phyloP scores from a whole-genome alignment of 2,888 invertebrate genomes.

The Macaria notata region DNA sequence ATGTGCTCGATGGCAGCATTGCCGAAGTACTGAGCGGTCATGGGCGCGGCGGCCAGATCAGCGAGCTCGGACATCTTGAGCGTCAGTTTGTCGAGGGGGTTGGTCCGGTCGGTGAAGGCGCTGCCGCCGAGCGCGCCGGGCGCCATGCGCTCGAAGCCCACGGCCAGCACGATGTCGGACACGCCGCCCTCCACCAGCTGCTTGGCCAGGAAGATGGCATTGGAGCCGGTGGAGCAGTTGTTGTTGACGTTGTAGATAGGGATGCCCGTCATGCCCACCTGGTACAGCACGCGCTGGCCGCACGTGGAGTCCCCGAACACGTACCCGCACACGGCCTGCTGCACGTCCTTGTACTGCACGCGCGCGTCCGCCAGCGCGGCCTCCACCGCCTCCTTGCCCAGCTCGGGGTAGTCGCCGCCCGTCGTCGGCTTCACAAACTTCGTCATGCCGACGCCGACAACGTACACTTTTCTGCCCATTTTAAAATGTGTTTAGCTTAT shows the following conservation, averaged over 20 bases:
- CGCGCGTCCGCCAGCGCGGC: slow-evolving; percentile 94
- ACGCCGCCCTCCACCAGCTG: slow-evolving; percentile 95
- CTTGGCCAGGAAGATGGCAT: slow-evolving; percentile 94
- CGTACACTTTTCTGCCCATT: slow-evolving; percentile 87
- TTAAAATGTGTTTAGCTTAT: slow-evolving; percentile 10
- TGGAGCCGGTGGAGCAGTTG: slow-evolving; percentile 98
- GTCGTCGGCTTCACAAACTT: slow-evolving; percentile 98
- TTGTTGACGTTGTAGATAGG: slow-evolving; percentile 99
- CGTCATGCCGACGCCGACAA: slow-evolving; percentile 98
- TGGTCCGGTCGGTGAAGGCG: slow-evolving; percentile 91
- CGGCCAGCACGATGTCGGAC: slow-evolving; percentile 93
- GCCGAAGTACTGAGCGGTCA: slow-evolving; percentile 97
- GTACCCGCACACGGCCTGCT: slow-evolving; percentile 96
- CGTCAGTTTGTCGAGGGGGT: slow-evolving; percentile 95
- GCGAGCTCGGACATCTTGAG: slow-evolving; percentile 91
- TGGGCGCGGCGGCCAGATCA: slow-evolving; percentile 91
- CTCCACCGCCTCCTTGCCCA: slow-evolving; percentile 95
- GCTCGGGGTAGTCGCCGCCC: slow-evolving; percentile 95
- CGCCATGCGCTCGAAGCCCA: slow-evolving; percentile 99
- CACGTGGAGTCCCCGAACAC: slow-evolving; percentile 98
- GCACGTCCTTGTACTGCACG: slow-evolving; percentile 87
- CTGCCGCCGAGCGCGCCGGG: slow-evolving; percentile 90
- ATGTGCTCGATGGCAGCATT: slow-evolving; percentile 98
- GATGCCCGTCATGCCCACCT: slow-evolving; percentile 97
- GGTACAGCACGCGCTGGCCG: slow-evolving; percentile 97